A percentile compares a stretch with the other conserved stretches of the same genome.
Evolutionary conservation across 2,113 vertebrate genomes (phyloP).

Genomic region (Eudyptes chrysolophus): DNA sequence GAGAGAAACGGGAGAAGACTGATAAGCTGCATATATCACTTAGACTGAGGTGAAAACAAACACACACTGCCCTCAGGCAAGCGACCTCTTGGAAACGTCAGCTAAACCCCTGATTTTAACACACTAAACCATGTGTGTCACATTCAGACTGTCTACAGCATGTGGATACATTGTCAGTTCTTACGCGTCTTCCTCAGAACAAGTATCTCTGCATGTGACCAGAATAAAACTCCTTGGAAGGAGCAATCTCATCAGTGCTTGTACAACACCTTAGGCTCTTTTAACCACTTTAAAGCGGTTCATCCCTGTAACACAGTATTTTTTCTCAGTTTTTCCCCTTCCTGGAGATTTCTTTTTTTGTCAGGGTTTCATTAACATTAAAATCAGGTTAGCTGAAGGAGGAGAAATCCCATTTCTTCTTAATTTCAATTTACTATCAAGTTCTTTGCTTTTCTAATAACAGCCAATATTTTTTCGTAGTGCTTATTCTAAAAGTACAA

Average conservation of each 20-base stretch:
- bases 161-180: not conserved
- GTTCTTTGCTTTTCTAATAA: not conserved
- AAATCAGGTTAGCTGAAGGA: not conserved
- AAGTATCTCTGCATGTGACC: not conserved
- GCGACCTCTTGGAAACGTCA: not conserved
- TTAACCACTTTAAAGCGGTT: not conserved
- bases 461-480: not conserved
- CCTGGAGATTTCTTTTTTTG: not conserved
- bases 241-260: not conserved
- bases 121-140: not conserved
- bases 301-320: not conserved
- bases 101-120: not conserved
- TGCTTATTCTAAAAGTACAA: not conserved
- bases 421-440: not conserved
- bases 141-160: not conserved
- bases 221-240: not conserved
- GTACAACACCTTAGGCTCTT: not conserved
- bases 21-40: not conserved
- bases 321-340: not conserved
- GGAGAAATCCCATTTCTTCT: not conserved
- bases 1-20: not conserved
- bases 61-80: not conserved
- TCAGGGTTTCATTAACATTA: not conserved
- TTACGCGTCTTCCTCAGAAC: fast-evolving
- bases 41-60: not conserved